Percentiles rank a stretch among this genome's conserved stretches.
Evolutionary conservation across 2,888 invertebrate genomes (phyloP).

Genomic region (Ceraclea dissimilis): DNA sequence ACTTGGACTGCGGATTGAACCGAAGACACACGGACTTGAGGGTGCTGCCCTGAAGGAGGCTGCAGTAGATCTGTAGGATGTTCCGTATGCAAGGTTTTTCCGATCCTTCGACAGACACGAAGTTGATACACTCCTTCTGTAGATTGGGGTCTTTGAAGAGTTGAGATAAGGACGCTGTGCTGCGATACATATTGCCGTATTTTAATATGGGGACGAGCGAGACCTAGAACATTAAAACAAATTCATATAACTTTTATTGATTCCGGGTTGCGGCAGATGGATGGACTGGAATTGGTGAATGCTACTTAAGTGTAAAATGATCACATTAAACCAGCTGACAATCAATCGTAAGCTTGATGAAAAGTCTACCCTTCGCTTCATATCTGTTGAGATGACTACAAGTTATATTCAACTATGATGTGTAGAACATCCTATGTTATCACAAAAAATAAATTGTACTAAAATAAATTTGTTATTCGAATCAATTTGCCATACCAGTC

Average conservation of each 20-base stretch:
- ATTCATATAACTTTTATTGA: neutral
- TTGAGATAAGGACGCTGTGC: slow-evolving; percentile 64
- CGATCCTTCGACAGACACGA: slow-evolving; percentile 33
- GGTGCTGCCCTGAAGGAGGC: slow-evolving; percentile 35
- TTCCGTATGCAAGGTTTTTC: slow-evolving; percentile 22
- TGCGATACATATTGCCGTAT: slow-evolving; percentile 80
- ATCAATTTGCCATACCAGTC: too few species aligned
- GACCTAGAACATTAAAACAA: too few species aligned
- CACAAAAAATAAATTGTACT: too few species aligned
- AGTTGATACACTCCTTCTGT: slow-evolving; percentile 61
- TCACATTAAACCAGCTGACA: too few species aligned
- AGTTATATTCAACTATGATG: too few species aligned
- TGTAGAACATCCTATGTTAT: too few species aligned
- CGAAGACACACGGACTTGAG: slow-evolving; percentile 40
- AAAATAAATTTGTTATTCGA: neutral
- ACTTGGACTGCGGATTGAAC: slow-evolving; percentile 29
- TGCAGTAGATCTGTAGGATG: slow-evolving; percentile 22
- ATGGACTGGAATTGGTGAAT: too few species aligned
- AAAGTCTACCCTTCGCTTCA: too few species aligned
- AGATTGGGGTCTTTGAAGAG: slow-evolving; percentile 58
- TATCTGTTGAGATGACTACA: neutral
- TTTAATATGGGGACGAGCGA: slow-evolving; percentile 72
- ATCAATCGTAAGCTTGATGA: too few species aligned
- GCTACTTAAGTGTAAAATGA: neutral
- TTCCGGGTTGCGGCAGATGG: too few species aligned